These are phyloP conservation scores for Polyergus mexicanus DNA, from an alignment of 1,140 invertebrate genomes.

Conservation along the genomic window DNA sequence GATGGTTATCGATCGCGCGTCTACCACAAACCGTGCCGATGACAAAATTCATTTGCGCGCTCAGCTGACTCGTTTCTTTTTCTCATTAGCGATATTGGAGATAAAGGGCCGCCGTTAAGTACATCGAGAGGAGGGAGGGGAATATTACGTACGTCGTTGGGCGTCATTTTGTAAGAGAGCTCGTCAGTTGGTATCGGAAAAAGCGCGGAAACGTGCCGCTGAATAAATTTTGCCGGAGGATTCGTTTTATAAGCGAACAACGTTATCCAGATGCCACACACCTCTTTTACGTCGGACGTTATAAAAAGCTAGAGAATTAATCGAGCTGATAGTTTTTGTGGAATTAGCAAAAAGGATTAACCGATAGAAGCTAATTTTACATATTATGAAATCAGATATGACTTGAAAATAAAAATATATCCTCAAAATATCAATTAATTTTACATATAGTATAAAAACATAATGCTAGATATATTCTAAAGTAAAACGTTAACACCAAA, in stretches of 20 bases:
- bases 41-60: conserved; percentile 56
- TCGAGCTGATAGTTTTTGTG: conserved; percentile 1
- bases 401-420: not conserved
- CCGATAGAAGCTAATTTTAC: not conserved
- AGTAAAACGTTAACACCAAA: not conserved
- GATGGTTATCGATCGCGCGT: conserved; percentile 54
- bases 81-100: conserved; percentile 59
- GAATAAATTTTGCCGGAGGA: conserved; percentile 53
- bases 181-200: conserved; percentile 52
- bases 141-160: conserved; percentile 32
- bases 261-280: conserved; percentile 49
- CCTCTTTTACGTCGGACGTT: conserved; percentile 32
- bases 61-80: conserved; percentile 39
- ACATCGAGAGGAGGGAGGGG: not conserved
- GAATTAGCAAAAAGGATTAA: not conserved
- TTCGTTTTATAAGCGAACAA: conserved; percentile 47
- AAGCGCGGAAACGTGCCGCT: conserved; percentile 45
- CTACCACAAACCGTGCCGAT: conserved; percentile 18
- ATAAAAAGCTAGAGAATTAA: conserved; percentile 32
- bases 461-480: not conserved
- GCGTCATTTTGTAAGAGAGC: conserved; percentile 39
- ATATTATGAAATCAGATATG: not conserved
- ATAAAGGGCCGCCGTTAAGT: conserved; percentile 49
- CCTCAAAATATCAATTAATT: not conserved
- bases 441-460: not conserved